These are phyloP conservation scores for Nylanderia fulva DNA, from an alignment of 1,140 invertebrate species.

Conservation along the genomic window DNA sequence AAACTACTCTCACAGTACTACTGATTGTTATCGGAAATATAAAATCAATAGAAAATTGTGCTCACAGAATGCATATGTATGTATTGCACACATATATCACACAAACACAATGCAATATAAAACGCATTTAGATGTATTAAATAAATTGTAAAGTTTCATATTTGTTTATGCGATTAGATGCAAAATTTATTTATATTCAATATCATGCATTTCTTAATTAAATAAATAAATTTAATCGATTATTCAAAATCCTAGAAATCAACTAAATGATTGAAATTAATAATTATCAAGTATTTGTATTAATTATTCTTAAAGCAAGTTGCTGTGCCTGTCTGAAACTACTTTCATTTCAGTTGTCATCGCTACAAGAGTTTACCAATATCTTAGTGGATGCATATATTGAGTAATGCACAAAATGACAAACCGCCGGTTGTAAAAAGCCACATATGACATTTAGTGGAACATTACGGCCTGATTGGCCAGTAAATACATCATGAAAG, in stretches of 20 bases:
- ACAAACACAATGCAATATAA: neutral
- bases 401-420: constrained; percentile 22
- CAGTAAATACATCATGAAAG: constrained; percentile 47
- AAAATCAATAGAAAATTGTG: constrained; percentile 4
- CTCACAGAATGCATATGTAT: neutral
- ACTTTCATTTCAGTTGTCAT: neutral
- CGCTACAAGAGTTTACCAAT: neutral
- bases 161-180: neutral
- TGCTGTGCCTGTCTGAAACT: neutral
- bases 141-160: neutral
- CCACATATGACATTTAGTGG: constrained; percentile 37
- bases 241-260: neutral
- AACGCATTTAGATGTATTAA: neutral
- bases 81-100: neutral
- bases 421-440: constrained; percentile 24
- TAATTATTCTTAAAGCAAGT: neutral
- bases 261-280: neutral
- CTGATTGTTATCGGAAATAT: neutral
- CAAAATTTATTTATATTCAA: neutral
- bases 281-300: neutral
- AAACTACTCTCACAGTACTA: neutral
- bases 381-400: neutral
- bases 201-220: neutral
- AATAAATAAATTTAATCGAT: neutral
- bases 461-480: constrained; percentile 17